Conservation (phyloP, 2,888 invertebrate genomes). For the Poecilus cupreus region DNA sequence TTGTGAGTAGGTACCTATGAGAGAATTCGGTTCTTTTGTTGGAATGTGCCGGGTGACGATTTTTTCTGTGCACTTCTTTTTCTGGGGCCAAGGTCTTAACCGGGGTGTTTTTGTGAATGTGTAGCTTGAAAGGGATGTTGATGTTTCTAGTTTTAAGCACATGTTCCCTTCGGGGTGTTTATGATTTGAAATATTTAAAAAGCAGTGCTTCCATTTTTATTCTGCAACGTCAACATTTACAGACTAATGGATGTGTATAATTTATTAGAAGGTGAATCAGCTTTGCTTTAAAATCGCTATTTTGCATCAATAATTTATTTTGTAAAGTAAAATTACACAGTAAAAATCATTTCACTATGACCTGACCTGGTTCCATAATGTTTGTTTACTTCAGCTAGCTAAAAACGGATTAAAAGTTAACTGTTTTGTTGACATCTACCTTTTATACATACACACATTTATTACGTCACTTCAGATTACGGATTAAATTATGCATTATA, state of each 20-base stretch:
- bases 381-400: too few species aligned
- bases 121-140: neutral
- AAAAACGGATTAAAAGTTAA: too few species aligned
- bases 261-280: neutral
- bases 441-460: too few species aligned
- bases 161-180: neutral
- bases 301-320: too few species aligned
- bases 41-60: constrained; percentile 32
- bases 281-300: neutral
- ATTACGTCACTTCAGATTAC: too few species aligned
- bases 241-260: neutral
- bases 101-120: constrained; percentile 14
- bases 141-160: neutral
- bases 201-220: neutral
- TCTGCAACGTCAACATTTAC: neutral
- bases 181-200: neutral
- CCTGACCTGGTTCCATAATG: too few species aligned
- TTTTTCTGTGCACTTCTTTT: constrained; percentile 5
- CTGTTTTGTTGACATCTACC: too few species aligned
- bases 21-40: constrained; percentile 35
- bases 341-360: too few species aligned
- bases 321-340: too few species aligned
- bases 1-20: neutral
- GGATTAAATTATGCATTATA: too few species aligned
- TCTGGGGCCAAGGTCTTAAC: neutral